Base-by-base conservation (phyloP, 2,113 vertebrate species). In the Paracanthobrama guichenoti region DNA sequence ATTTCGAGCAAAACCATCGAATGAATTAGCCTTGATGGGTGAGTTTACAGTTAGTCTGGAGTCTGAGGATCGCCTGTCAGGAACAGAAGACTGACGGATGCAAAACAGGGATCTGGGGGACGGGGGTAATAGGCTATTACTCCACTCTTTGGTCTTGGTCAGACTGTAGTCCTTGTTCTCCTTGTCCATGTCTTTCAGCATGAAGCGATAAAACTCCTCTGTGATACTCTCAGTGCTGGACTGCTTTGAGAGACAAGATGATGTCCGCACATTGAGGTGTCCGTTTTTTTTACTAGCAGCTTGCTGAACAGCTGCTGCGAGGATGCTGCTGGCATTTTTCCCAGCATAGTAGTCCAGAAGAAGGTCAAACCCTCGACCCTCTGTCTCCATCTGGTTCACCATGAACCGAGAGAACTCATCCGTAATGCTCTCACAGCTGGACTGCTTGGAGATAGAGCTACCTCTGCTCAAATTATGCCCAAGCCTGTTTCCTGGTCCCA, bases 211-310 rank as follows among this genome's bases (percentile, higher is more conserved):
- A 91, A 99, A 99, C 88, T 99, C 97, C 86, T 99, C 98, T 0
- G 97, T 97, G 87, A 99, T 99, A 87, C 98, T 99, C 89, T 99
- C 98, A 0, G 97, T 99, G 89, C 98, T 99, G 4, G 97, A 99
- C 87, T 99, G 98, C 87, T 99, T 99, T 0, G 98, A 98, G 86
- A 98, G 93, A 31, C 97, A 99, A 64, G 93, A 94, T 0, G 96
- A 91, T 24, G 92, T 69, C 86, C 93, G 94, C 64, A 98, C 93
- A 4, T 94, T 95, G 42, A 98, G 96, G 88, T 97, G 97, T 35
- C 96, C 95, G 0, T 94, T 96, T 91, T 95, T 97, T 89, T 92
- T 94, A 85, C 95, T 94, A 46, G 93, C 96, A 82, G 93, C 96
- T 90, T 98, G 97, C 53, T 97, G 97, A 83, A 99, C 90, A 8